Conservation (phyloP, 2,113 vertebrate species). For the Lycaon pictus region DNA sequence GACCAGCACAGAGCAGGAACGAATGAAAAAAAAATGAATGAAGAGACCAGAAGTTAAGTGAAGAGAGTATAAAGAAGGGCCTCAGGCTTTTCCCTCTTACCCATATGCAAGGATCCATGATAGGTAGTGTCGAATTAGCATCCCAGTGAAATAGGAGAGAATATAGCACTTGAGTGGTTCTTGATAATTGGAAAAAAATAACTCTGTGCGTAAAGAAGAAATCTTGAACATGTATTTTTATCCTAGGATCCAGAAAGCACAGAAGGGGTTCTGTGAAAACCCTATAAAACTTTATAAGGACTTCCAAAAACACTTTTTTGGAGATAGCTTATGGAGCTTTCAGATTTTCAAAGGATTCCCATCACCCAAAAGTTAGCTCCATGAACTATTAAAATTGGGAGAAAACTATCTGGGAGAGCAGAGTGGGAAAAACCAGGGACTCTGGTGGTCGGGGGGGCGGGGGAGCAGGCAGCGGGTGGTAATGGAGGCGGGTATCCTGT, state of each 20-base stretch:
- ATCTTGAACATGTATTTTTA: constrained; percentile 12
- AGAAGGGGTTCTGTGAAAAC: constrained; percentile 16
- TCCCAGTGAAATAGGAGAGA: background rate
- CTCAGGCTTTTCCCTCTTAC: background rate
- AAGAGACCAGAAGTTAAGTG: background rate
- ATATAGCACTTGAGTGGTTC: background rate
- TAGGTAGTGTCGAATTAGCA: background rate
- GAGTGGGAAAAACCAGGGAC: background rate
- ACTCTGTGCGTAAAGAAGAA: background rate
- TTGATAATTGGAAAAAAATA: background rate
- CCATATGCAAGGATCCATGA: background rate
- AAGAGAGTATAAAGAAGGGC: background rate
- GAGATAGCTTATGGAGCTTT: background rate
- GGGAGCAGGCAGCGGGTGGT: background rate
- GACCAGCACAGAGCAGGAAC: background rate
- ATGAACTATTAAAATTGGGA: constrained; percentile 37
- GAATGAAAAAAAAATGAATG: constrained; percentile 40
- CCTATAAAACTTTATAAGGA: constrained; percentile 55
- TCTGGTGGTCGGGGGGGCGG: background rate
- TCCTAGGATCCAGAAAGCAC: background rate
- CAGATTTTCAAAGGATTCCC: constrained; percentile 23
- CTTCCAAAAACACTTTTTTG: background rate
- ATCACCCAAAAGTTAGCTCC: background rate
- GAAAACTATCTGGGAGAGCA: background rate
- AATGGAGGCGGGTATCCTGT: background rate